Conservation (phyloP, 1,140 invertebrate species). For the Aradophagus sp. region DNA sequence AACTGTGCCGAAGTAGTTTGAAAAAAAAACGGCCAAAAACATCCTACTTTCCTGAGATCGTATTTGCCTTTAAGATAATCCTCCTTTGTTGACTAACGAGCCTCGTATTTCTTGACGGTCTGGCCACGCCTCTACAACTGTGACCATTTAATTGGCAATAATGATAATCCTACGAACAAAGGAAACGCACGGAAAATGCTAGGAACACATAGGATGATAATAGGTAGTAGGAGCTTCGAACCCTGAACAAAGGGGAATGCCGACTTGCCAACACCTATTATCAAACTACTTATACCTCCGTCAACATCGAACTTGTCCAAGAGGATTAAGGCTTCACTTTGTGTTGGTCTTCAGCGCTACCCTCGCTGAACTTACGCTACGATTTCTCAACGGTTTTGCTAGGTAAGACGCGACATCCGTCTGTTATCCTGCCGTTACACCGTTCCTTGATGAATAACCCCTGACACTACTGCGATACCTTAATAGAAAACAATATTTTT, state of each 20-base stretch:
- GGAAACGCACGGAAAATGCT: constrained; percentile 71
- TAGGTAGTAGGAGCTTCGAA: constrained; percentile 62
- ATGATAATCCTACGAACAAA: constrained; percentile 73
- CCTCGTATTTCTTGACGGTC: constrained; percentile 43
- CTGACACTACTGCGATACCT: too few species aligned
- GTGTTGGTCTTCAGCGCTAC: not conserved
- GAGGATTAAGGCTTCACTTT: constrained; percentile 17
- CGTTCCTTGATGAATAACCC: too few species aligned
- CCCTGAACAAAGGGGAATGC: constrained; percentile 57
- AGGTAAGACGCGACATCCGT: too few species aligned
- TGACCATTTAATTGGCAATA: constrained; percentile 65
- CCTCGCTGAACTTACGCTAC: too few species aligned
- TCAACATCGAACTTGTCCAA: constrained; percentile 22
- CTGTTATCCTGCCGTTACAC: too few species aligned
- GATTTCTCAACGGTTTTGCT: too few species aligned
- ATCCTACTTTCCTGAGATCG: constrained; percentile 64
- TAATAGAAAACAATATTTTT: too few species aligned
- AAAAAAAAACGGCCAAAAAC: constrained; percentile 27
- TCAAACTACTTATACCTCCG: constrained; percentile 34
- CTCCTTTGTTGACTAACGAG: constrained; percentile 60
- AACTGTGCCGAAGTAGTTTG: constrained; percentile 4
- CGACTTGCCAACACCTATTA: constrained; percentile 38
- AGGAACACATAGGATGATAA: constrained; percentile 67
- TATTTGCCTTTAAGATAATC: constrained; percentile 64
- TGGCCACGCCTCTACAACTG: constrained; percentile 32